phyloP scores from a whole-genome alignment of 2,888 invertebrate species.

The Drosophila melanocephala region DNA sequence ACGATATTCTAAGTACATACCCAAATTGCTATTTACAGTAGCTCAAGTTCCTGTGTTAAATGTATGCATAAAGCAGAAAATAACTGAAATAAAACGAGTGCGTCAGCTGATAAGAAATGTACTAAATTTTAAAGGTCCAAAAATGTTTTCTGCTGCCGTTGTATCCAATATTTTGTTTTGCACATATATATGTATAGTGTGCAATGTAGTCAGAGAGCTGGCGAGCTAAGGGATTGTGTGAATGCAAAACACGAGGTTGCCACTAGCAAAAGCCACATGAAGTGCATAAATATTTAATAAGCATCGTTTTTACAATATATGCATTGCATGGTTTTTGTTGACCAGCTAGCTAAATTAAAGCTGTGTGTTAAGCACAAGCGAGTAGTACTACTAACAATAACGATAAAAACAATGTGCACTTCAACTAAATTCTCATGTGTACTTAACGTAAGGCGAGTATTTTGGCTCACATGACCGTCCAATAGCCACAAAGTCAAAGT shows the following conservation, averaged over 20 bases:
- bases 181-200: background rate
- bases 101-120: conserved; percentile 8
- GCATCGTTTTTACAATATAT: conserved; percentile 48
- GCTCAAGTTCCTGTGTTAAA: background rate
- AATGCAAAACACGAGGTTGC: conserved; percentile 53
- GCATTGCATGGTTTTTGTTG: conserved; percentile 31
- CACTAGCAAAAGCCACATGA: conserved; percentile 34
- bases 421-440: conserved; percentile 18
- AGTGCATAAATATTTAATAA: conserved; percentile 68
- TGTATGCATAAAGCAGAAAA: background rate
- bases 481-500: conserved; percentile 28
- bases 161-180: background rate
- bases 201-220: conserved; percentile 7
- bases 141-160: background rate
- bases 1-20: background rate
- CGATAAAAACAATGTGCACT: conserved; percentile 7
- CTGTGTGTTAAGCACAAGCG: conserved; percentile 5
- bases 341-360: conserved; percentile 1
- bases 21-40: background rate
- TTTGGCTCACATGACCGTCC: conserved; percentile 6
- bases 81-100: conserved; percentile 8
- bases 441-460: conserved; percentile 37
- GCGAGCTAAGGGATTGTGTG: conserved; percentile 12
- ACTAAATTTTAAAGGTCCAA: conserved; percentile 10
- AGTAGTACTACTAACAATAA: background rate